Evolutionary conservation across 2,797 vertebrate genomes (phyloP).

Genomic region (Danionella dracula): DNA sequence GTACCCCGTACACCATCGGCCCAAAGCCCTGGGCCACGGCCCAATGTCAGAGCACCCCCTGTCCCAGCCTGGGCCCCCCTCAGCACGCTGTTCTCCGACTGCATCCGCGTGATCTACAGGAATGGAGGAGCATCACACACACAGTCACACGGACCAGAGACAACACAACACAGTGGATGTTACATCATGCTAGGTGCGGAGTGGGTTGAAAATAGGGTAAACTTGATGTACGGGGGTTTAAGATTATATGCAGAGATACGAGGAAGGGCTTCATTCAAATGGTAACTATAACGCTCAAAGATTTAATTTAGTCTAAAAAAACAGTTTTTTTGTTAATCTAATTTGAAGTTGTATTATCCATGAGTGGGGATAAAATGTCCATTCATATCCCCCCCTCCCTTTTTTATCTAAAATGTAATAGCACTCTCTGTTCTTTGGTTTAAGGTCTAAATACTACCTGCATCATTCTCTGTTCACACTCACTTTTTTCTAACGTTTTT

Average conservation of each 20-base stretch:
- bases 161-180: slow-evolving; percentile 15
- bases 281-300: background rate
- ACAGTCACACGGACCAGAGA: slow-evolving; percentile 18
- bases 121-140: slow-evolving; percentile 40
- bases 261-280: slow-evolving; percentile 24
- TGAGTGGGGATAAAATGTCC: too few species aligned
- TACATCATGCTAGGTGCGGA: slow-evolving; percentile 4
- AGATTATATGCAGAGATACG: background rate
- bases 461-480: too few species aligned
- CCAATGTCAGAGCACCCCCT: slow-evolving; percentile 58
- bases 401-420: too few species aligned
- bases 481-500: too few species aligned
- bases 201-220: background rate
- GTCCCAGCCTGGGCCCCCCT: slow-evolving; percentile 84
- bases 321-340: too few species aligned
- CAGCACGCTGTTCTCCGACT: slow-evolving; percentile 89
- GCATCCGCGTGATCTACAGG: slow-evolving; percentile 93
- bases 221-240: too few species aligned
- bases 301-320: too few species aligned
- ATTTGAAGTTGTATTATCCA: too few species aligned
- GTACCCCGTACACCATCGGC: slow-evolving; percentile 41
- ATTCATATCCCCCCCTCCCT: too few species aligned
- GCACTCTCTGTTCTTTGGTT: too few species aligned
- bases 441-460: too few species aligned
- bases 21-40: slow-evolving; percentile 57